Percentiles rank a stretch among this genome's conserved stretches.
Evolutionary conservation across 1,140 invertebrate species (phyloP).

Genomic region (Leptinotarsa undecemlineata): DNA sequence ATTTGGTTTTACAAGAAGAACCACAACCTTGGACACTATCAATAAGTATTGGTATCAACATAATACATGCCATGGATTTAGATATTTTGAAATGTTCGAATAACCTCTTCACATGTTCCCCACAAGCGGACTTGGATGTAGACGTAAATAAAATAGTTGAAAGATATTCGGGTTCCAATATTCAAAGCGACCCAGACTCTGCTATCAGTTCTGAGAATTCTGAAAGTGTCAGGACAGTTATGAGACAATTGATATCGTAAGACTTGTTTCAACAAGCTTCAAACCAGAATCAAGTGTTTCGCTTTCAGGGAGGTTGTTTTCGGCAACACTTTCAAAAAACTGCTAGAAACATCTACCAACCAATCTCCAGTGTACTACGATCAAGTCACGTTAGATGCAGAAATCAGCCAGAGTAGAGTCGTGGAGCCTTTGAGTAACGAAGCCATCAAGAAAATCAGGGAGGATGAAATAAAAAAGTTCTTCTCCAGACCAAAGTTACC

Average conservation of each 20-base stretch:
- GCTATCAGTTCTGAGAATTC: not conserved
- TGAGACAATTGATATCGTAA: not conserved
- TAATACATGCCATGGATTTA: not conserved
- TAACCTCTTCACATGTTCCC: not conserved
- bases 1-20: not conserved
- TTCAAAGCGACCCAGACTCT: not conserved
- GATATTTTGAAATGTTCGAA: not conserved
- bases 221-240: not conserved
- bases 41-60: not conserved
- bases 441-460: not conserved
- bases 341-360: slow-evolving; percentile 21
- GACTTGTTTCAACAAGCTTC: not conserved
- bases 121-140: slow-evolving; percentile 1
- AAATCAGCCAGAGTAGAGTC: not conserved
- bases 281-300: too few relatives aligned
- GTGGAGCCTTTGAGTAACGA: not conserved
- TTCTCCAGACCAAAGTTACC: slow-evolving; percentile 23
- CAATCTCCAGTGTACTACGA: slow-evolving; percentile 34
- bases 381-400: slow-evolving; percentile 34
- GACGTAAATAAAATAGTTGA: slow-evolving; percentile 30
- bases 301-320: slow-evolving; percentile 31
- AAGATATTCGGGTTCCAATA: not conserved
- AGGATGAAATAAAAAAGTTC: slow-evolving; percentile 28
- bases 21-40: not conserved
- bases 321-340: slow-evolving; percentile 25